phyloP scores from a whole-genome alignment of 92 coral and sea anemone species.

The Umimayanthus chanpuru region DNA sequence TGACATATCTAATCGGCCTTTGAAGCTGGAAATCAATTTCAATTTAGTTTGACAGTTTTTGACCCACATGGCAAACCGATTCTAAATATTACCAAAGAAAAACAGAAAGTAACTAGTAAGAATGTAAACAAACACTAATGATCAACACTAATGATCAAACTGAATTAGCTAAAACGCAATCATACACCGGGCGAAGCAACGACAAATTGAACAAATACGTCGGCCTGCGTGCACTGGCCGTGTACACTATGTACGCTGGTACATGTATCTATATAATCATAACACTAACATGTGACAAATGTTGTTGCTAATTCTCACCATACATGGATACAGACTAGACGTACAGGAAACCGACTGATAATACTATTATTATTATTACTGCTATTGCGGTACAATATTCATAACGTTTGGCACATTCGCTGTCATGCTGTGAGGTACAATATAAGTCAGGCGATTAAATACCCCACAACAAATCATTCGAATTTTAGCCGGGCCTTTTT shows the following conservation, averaged over 20 bases:
- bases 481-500: too few relatives aligned
- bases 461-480: not conserved
- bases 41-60: not conserved
- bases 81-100: too few relatives aligned
- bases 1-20: not conserved
- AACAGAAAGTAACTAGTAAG: too few relatives aligned
- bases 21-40: not conserved
- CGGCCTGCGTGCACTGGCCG: too few relatives aligned
- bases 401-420: not conserved
- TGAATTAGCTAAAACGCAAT: not conserved
- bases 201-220: too few relatives aligned
- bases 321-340: not conserved
- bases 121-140: not conserved
- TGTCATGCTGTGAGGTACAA: too few relatives aligned
- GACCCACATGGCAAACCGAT: not conserved
- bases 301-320: not conserved
- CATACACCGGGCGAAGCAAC: too few relatives aligned
- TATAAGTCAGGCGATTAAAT: too few relatives aligned
- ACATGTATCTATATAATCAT: too few relatives aligned
- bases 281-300: too few relatives aligned
- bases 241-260: too few relatives aligned
- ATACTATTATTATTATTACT: too few relatives aligned
- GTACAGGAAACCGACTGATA: not conserved
- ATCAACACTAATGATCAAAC: not conserved
- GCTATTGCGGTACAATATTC: not conserved